phyloP scores from a whole-genome alignment of 1,140 invertebrate species.

The Cryptotermes secundus region DNA sequence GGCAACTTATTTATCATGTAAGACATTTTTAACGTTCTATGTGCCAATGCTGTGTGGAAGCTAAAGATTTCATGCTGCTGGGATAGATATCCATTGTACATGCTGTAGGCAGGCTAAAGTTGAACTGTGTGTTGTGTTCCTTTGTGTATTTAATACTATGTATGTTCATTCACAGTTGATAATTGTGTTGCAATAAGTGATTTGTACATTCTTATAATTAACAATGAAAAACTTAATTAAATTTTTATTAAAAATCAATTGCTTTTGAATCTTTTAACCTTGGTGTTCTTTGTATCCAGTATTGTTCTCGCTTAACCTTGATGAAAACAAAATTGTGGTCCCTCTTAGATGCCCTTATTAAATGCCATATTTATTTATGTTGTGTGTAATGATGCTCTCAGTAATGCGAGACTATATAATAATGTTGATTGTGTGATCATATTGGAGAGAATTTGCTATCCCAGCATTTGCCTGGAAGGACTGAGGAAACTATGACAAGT shows the following conservation, averaged over 20 bases:
- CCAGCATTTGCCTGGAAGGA: no score
- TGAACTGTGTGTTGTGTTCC: neutral
- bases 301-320: no score
- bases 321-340: no score
- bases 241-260: neutral
- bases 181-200: neutral
- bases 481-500: no score
- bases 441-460: no score
- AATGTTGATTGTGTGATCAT: no score
- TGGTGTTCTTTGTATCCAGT: no score
- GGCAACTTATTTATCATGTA: neutral
- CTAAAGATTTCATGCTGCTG: neutral
- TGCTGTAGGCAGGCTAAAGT: neutral
- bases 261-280: no score
- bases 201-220: conserved; percentile 15
- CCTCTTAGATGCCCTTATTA: no score
- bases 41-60: conserved; percentile 1
- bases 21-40: neutral
- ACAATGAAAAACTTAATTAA: neutral
- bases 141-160: neutral
- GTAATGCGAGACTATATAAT: no score
- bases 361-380: no score
- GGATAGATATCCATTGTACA: neutral
- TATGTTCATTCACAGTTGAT: neutral
- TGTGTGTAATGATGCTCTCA: no score